phyloP scores from a whole-genome alignment of 2,888 invertebrate genomes.

The Fragum whitleyi region DNA sequence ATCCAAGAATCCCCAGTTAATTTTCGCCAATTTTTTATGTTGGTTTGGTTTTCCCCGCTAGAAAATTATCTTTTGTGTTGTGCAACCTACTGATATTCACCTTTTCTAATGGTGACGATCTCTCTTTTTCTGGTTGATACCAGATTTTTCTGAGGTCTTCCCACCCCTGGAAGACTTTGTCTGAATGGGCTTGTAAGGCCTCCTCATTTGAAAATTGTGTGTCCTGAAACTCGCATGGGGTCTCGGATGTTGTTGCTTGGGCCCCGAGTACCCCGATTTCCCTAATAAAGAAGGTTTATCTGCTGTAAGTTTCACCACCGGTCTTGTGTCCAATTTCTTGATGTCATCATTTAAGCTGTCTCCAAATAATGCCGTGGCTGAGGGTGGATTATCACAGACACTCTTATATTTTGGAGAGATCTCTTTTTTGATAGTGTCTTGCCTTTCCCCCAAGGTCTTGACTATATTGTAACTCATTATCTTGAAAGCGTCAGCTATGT shows the following conservation, averaged over 20 bases:
- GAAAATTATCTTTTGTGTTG: background rate
- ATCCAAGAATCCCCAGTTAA: background rate
- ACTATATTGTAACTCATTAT: background rate
- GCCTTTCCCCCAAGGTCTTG: background rate
- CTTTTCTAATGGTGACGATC: background rate
- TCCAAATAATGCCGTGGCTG: background rate
- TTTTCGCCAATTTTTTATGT: background rate
- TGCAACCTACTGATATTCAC: background rate
- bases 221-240: background rate
- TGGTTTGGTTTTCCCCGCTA: background rate
- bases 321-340: background rate
- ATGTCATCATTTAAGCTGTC: background rate
- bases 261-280: background rate
- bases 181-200: background rate
- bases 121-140: background rate
- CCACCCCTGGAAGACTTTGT: background rate
- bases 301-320: background rate
- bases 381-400: background rate
- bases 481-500: background rate
- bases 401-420: background rate
- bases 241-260: background rate
- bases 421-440: background rate
- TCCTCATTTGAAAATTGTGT: background rate
- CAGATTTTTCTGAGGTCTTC: background rate
- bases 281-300: background rate